Evolutionary conservation across 2,888 invertebrate genomes (phyloP).

Genomic region (Mimachlamys varia): DNA sequence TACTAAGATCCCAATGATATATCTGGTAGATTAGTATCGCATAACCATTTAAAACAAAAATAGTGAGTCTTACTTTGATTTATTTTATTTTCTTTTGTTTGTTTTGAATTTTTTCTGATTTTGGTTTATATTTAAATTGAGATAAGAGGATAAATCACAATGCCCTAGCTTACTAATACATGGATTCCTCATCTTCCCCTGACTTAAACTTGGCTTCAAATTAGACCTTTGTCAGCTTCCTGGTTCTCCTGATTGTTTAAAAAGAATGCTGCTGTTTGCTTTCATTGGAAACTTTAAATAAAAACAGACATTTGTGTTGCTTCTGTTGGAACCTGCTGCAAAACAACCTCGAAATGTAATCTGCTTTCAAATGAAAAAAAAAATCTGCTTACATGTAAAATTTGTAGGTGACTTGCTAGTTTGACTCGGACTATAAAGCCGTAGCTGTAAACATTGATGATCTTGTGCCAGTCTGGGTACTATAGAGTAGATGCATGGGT

Average conservation of each 20-base stretch:
- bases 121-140: background rate
- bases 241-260: background rate
- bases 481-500: background rate
- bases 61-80: background rate
- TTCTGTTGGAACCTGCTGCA: slow-evolving; percentile 23
- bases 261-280: background rate
- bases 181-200: background rate
- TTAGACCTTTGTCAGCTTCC: background rate
- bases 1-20: too few species aligned
- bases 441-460: background rate
- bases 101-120: background rate
- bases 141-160: background rate
- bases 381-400: background rate
- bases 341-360: background rate
- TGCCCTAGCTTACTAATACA: background rate
- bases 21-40: too few species aligned
- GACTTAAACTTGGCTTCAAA: background rate
- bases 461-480: background rate
- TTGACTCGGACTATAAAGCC: background rate
- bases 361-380: background rate
- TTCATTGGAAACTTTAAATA: background rate
- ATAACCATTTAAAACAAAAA: background rate
- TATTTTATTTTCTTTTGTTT: background rate
- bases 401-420: background rate
- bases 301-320: background rate